A percentile compares a stretch with the other conserved stretches of the same genome.
These are phyloP conservation scores for Harpagoxenus sublaevis DNA, from an alignment of 2,888 invertebrate species.

Conservation along the genomic window DNA sequence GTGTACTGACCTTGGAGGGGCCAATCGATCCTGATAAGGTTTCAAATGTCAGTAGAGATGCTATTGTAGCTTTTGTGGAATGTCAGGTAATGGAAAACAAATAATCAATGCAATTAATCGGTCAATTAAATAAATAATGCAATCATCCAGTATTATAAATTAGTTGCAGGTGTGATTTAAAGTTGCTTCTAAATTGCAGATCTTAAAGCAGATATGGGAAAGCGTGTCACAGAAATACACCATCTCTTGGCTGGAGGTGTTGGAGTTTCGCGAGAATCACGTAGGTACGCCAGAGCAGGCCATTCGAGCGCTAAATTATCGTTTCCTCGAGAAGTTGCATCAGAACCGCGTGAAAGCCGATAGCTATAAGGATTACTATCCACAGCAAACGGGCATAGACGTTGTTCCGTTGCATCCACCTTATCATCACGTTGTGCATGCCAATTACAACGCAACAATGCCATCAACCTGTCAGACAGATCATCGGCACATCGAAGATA, in stretches of 20 bases:
- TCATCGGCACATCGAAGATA: slow-evolving; percentile 71
- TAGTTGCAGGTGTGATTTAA: not conserved
- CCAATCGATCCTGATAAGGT: slow-evolving; percentile 94
- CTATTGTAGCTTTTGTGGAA: slow-evolving; percentile 95
- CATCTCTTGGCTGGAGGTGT: slow-evolving; percentile 90
- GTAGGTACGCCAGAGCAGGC: slow-evolving; percentile 88
- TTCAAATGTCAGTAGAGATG: slow-evolving; percentile 93
- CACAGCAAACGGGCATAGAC: slow-evolving; percentile 67
- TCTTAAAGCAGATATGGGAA: slow-evolving; percentile 93
- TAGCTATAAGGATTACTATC: slow-evolving; percentile 75
- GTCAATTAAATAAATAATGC: not conserved
- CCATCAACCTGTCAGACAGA: slow-evolving; percentile 75
- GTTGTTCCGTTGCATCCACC: slow-evolving; percentile 72
- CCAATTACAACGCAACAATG: slow-evolving; percentile 73
- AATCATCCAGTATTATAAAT: not conserved
- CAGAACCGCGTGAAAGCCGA: slow-evolving; percentile 80
- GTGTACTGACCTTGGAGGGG: slow-evolving; percentile 89
- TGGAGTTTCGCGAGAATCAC: slow-evolving; percentile 88
- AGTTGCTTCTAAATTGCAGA: slow-evolving; percentile 86
- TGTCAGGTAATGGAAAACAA: slow-evolving; percentile 89
- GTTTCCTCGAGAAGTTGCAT: slow-evolving; percentile 85
- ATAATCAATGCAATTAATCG: not conserved
- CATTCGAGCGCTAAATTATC: slow-evolving; percentile 86
- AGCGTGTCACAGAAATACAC: slow-evolving; percentile 88
- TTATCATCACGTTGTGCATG: slow-evolving; percentile 76